Base-by-base conservation (phyloP, 2,888 invertebrate species). In the Dione vanillae region DNA sequence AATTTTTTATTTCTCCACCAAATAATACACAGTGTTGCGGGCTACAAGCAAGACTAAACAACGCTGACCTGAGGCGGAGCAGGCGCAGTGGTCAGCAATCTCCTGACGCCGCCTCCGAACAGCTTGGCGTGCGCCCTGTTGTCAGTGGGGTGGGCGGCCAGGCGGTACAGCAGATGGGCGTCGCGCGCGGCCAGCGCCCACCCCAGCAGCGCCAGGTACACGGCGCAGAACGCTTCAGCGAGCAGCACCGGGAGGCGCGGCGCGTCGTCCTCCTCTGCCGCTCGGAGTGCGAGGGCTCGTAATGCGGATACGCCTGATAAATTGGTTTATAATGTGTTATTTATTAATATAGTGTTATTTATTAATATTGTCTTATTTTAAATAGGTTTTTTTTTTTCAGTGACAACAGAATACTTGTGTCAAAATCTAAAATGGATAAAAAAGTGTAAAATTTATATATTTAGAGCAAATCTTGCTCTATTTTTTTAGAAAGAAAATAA, bases 121-220 rank as follows among this genome's bases (percentile, higher is more conserved):
- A 98, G 94, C 11, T 94, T 94, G 0, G 96, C 94, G 95, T 99
- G 99, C 19, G 97, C 96, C 54, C 94, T 94, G 27, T 95, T 95
- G 73, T 96, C 95, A 71, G 98, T 96, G 69, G 94, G 94, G 82
- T 98, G 98, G 0, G 98, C 98, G 2, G 96, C 95, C 11, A 99
- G 95, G 16, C 98, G 94, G 85, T 96, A 98, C 72, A 99, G 93
- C 79, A 99, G 96, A 73, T 98, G 97, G 73, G 98, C 97, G 90
- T 99, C 99, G 80, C 98, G 97, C 3, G 98, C 97, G 19, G 98
- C 96, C 65, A 99, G 86, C 2, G 98, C 98, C 91, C 99, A 99
- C 72, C 98, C 96, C 74, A 99, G 94, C 54, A 99, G 92, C 41
- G 99, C 98, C 86, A 98, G 95, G 87, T 97, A 99, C 8, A 99